Percentiles rank a stretch among this genome's conserved stretches.
Conservation (phyloP, 1,140 invertebrate species). For the Anastrepha obliqua region DNA sequence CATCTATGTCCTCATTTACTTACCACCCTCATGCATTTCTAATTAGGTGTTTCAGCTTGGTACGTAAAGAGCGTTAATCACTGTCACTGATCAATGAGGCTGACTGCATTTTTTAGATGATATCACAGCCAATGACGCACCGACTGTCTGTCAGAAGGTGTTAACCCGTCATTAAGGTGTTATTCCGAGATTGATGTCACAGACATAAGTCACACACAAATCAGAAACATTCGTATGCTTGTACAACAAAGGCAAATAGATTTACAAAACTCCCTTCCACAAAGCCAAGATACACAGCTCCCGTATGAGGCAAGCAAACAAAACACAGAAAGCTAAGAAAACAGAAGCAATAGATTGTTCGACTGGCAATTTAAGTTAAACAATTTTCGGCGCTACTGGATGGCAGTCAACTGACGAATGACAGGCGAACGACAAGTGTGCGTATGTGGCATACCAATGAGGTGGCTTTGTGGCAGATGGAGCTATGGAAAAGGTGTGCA, state of each 20-base stretch:
- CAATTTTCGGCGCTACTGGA: constrained; percentile 27
- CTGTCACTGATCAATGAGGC: neutral
- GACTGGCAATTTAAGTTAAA: neutral
- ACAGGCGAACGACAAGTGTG: neutral
- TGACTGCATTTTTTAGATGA: neutral
- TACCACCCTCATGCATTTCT: neutral
- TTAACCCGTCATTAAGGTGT: constrained; percentile 29
- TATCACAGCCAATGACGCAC: neutral
- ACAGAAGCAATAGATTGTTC: constrained; percentile 21
- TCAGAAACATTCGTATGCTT: neutral
- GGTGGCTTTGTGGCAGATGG: neutral
- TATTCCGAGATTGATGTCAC: constrained; percentile 20
- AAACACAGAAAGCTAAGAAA: neutral
- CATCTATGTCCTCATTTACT: neutral
- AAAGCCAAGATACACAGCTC: no score
- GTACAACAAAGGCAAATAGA: no score
- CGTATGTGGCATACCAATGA: neutral
- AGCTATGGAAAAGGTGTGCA: neutral
- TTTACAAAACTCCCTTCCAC: no score
- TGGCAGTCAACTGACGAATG: neutral
- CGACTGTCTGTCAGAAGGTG: neutral
- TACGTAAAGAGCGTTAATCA: neutral
- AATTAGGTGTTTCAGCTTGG: neutral
- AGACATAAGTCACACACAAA: constrained; percentile 39
- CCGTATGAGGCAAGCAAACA: no score